A percentile compares a stretch with the other conserved stretches of the same genome.
Evolutionary conservation across 2,888 invertebrate genomes (phyloP).

Genomic region (Hypomecis atomaria): DNA sequence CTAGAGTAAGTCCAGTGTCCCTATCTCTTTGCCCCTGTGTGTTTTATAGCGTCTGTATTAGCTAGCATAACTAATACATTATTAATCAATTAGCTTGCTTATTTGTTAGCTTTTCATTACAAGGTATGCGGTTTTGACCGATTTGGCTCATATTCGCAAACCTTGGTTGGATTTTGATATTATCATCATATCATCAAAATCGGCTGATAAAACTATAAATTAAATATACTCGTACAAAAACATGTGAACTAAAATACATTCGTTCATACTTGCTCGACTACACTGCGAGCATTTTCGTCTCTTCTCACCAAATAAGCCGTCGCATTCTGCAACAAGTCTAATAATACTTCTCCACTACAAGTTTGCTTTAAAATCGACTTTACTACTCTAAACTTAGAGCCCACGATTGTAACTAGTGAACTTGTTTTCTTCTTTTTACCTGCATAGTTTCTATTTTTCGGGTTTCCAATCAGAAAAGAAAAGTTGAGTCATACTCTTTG

Average conservation of each 20-base stretch:
- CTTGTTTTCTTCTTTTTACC: conserved; percentile 8
- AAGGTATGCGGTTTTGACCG: too few species aligned
- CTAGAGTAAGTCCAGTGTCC: too few species aligned
- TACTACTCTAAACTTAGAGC: neutral
- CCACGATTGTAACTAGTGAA: neutral
- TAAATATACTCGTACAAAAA: neutral
- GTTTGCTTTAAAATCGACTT: neutral
- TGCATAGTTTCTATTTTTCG: conserved; percentile 3
- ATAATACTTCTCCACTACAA: conserved; percentile 53
- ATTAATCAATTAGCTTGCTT: too few species aligned
- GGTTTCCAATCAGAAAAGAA: neutral
- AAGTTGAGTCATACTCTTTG: neutral
- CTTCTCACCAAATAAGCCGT: conserved; percentile 76
- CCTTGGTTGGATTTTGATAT: too few species aligned
- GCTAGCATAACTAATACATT: too few species aligned
- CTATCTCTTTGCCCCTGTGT: too few species aligned
- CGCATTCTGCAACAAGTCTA: conserved; percentile 73
- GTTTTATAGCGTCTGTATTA: too few species aligned
- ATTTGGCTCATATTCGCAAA: too few species aligned
- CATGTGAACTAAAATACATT: too few species aligned
- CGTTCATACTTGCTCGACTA: conserved; percentile 42
- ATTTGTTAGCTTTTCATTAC: too few species aligned
- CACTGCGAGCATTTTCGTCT: conserved; percentile 52
- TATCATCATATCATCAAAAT: too few species aligned
- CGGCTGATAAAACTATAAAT: too few species aligned